Evolutionary conservation across 1,140 invertebrate species (phyloP).

Genomic region (Capitella teleta): DNA sequence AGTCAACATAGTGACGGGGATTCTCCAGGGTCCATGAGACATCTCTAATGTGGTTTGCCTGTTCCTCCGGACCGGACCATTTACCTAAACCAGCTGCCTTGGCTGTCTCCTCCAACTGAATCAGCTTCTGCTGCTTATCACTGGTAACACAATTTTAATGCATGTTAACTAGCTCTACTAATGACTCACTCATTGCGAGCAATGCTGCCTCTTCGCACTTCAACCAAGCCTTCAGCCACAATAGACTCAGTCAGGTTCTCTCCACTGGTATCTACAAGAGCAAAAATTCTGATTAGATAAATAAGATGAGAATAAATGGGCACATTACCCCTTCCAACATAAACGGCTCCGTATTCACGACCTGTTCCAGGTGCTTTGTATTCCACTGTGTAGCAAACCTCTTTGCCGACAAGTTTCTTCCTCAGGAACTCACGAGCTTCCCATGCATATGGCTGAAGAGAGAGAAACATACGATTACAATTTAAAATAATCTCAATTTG

Average conservation of each 20-base stretch:
- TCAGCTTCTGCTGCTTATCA: slow-evolving; percentile 48
- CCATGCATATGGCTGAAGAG: slow-evolving; percentile 72
- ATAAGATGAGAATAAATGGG: not conserved
- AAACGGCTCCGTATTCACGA: slow-evolving; percentile 79
- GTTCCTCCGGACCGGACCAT: slow-evolving; percentile 49
- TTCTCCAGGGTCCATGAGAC: slow-evolving; percentile 81
- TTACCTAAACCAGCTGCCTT: slow-evolving; percentile 77
- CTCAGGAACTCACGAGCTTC: slow-evolving; percentile 87
- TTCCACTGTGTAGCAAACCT: slow-evolving; percentile 64
- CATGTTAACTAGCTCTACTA: not conserved
- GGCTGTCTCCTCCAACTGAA: slow-evolving; percentile 82
- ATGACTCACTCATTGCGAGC: slow-evolving; percentile 51
- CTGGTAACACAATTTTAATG: slow-evolving; percentile 16
- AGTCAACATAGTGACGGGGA: slow-evolving; percentile 68
- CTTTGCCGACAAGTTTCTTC: slow-evolving; percentile 80
- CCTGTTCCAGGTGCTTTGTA: slow-evolving; percentile 48
- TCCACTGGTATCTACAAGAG: slow-evolving; percentile 52
- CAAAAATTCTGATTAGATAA: no score
- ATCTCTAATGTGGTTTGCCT: slow-evolving; percentile 62
- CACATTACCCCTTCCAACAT: slow-evolving; percentile 60
- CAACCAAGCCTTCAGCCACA: slow-evolving; percentile 74
- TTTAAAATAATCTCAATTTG: not conserved
- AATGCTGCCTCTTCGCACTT: slow-evolving; percentile 65
- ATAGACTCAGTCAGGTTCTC: slow-evolving; percentile 81
- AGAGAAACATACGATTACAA: slow-evolving; percentile 10